A percentile compares a stretch with the other conserved stretches of the same genome.
phyloP scores from a whole-genome alignment of 2,888 invertebrate genomes.

The Yponomeuta malinellus region DNA sequence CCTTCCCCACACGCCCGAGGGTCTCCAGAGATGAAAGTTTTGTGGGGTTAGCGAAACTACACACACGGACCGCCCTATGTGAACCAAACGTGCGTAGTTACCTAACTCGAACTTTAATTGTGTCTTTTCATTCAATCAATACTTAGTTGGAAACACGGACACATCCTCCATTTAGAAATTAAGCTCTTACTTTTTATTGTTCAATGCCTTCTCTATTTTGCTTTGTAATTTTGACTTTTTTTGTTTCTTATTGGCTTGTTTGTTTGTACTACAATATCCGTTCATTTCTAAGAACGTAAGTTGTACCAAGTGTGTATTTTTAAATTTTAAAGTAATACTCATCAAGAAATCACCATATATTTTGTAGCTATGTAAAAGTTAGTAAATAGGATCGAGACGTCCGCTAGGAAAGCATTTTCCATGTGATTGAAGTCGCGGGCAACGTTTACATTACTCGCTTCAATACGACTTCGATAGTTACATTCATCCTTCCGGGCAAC shows the following conservation, averaged over 20 bases:
- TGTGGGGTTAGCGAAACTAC: constrained; percentile 62
- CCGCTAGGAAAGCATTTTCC: no score
- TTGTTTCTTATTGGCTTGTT: not conserved
- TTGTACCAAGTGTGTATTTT: no score
- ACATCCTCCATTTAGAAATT: constrained; percentile 18
- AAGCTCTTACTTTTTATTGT: not conserved
- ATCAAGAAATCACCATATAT: no score
- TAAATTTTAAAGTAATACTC: no score
- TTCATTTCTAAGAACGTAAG: no score
- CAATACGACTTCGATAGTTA: not conserved
- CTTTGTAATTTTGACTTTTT: not conserved
- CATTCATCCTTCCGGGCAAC: not conserved
- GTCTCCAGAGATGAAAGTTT: constrained; percentile 73
- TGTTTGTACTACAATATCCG: not conserved
- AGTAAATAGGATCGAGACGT: no score
- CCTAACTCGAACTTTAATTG: constrained; percentile 75
- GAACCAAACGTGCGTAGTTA: constrained; percentile 59
- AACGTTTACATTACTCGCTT: not conserved
- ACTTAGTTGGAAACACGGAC: constrained; percentile 42
- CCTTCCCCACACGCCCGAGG: constrained; percentile 36
- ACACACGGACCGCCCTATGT: not conserved
- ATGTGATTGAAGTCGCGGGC: no score
- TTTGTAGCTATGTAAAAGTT: no score
- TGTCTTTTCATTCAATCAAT: constrained; percentile 76
- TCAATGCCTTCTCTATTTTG: not conserved